Base-by-base conservation (phyloP, 2,888 invertebrate species). In the Vandiemenella viatica region DNA sequence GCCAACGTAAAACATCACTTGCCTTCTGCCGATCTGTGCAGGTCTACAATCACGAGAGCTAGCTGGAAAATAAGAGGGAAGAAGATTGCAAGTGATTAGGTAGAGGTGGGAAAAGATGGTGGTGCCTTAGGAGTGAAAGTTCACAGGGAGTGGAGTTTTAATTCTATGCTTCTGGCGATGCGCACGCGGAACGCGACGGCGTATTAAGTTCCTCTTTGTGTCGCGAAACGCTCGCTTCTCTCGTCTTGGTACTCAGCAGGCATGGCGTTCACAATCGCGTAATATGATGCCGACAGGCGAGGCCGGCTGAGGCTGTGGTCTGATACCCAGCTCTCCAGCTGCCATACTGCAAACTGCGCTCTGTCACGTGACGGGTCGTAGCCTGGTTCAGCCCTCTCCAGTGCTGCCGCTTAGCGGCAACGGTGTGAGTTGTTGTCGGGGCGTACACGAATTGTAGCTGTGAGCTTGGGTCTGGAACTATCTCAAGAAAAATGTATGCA, bases 281-380 rank as follows among this genome's bases (percentile, higher is more conserved):
- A n/a, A n/a, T n/a, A n/a, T n/a, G n/a, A n/a, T n/a, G n/a, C n/a
- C n/a, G n/a, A n/a, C 20, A 8, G 10, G 17, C 15, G 8, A 41
- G 23, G 19, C 5, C 18, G 45, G 17, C 20, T 23, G 17, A n/a
- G 20, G 43, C 8, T 16, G 26, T 10, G 45, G 42, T 40, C 21
- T 45, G 21, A 23, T 38, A 38, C 21, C 48, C 44, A 37, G 18
- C 41, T 26, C 32, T 42, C 50, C 49, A 51, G 58, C 61, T 60
- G 62, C 61, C 63, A 62, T 62, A 63, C 63, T 67, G 67, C 67
- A 65, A 51, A 62, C 65, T 61, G 63, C 63, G 61, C 62, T 22
- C 6, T 45, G 59, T 67, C 66, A 66, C 65, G 66, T 67, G 66
- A 65, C 61, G 13, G n/a, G 13, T 13, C 5, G n/a, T 32, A n/a